These are phyloP conservation scores for Leptothorax acervorum DNA, from an alignment of 2,888 invertebrate genomes.

Conservation along the genomic window DNA sequence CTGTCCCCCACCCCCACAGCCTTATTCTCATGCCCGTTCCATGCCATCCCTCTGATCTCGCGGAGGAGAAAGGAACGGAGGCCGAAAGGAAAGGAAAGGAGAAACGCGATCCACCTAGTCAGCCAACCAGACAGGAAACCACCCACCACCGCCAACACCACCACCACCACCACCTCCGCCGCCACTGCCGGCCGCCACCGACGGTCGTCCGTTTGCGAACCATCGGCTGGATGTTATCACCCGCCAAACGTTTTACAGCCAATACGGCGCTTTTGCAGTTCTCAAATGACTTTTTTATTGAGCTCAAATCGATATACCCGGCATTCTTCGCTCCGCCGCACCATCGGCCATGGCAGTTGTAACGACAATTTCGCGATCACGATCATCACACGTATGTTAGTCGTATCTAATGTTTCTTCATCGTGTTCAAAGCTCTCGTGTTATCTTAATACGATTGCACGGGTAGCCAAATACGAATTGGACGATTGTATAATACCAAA, in stretches of 20 bases:
- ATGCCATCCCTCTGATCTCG: constrained; percentile 53
- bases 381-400: constrained; percentile 28
- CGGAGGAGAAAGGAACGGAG: constrained; percentile 40
- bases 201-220: constrained; percentile 72
- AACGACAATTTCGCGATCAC: constrained; percentile 39
- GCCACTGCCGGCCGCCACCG: constrained; percentile 45
- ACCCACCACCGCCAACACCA: constrained; percentile 65
- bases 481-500: neutral
- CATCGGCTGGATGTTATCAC: constrained; percentile 81
- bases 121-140: constrained; percentile 75
- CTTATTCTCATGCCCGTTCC: constrained; percentile 49
- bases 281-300: constrained; percentile 77
- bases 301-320: constrained; percentile 72
- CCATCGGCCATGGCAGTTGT: constrained; percentile 2
- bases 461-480: constrained; percentile 14
- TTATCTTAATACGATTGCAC: constrained; percentile 36
- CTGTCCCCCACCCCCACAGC: constrained; percentile 44
- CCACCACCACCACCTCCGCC: constrained; percentile 45
- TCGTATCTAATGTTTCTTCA: constrained; percentile 17
- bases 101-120: constrained; percentile 58
- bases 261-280: constrained; percentile 78
- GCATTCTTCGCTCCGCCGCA: constrained; percentile 26
- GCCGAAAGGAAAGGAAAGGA: constrained; percentile 52
- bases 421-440: neutral
- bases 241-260: constrained; percentile 79